Base-by-base conservation (phyloP, 2,888 invertebrate genomes). In the Diploptera punctata region DNA sequence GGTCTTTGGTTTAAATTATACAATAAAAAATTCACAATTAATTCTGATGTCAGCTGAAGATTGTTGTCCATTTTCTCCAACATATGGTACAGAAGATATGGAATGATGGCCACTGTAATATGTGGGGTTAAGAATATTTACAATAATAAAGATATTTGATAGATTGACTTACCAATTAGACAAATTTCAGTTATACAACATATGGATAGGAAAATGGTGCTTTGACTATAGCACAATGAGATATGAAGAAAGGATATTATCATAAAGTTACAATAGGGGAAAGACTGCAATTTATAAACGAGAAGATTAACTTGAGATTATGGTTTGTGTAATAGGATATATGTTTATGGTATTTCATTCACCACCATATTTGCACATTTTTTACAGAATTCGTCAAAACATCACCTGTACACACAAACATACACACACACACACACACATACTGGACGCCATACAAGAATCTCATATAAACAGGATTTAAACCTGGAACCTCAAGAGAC, bases 51-150 rank as follows among this genome's bases (percentile, higher is more conserved):
- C 29, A 7, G 57, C 1, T n/a, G 29, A 57, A 57, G 3, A 4
- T 29, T 57, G 29, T 54, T 43, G 44, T 13, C 65, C 65, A 65
- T 43, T 65, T n/a, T 44, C 16, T 65, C 44, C 24, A 65, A 44
- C 44, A 62, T 62, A 38, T 43, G 38, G 24, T 47, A 65, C 26
- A 65, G 65, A 65, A 65, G 65, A 47, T 65, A 65, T 47, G 65
- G 65, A 65, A 65, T 47, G 47, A 26, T 65, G 65, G 47, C 47
- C 65, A 65, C 65, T 47, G 65, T 47, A 65, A 26, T 65, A n/a
- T 65, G 24, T 47, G 24, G 29, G 65, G 44, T 47, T 47, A 65
- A 47, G 43, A 65, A 65, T 26, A 44, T 44, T 19, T 31, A 9
- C 16, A 21, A n/a, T 65, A 65, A 47, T 65, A 44, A 44, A 26